phyloP scores from a whole-genome alignment of 2,888 invertebrate genomes.

The Carterocephalus palaemon region DNA sequence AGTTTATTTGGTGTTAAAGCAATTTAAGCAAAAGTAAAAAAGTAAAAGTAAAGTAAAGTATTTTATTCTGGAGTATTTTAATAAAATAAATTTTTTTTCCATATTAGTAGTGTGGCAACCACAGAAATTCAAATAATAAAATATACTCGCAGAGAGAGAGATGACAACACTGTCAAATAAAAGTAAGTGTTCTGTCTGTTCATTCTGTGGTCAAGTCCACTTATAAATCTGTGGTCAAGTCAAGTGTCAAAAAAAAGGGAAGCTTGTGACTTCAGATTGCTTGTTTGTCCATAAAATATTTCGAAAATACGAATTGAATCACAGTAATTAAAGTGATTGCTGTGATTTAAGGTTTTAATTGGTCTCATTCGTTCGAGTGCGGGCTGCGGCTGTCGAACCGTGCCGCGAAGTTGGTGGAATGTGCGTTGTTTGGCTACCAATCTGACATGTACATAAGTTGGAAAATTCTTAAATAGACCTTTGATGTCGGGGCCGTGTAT shows the following conservation, averaged over 20 bases:
- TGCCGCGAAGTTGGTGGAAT: constrained; percentile 42
- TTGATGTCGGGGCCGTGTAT: constrained; percentile 72
- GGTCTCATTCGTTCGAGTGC: constrained; percentile 27
- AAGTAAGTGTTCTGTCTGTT: too few species aligned
- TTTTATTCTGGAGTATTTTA: too few species aligned
- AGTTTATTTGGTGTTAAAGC: too few species aligned
- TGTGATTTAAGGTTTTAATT: constrained; percentile 33
- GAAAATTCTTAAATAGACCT: constrained; percentile 71
- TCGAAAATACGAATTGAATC: constrained; percentile 36
- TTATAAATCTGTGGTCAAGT: constrained; percentile 10
- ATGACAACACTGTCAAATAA: too few species aligned
- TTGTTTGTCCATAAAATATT: constrained; percentile 32
- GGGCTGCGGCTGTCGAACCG: constrained; percentile 35
- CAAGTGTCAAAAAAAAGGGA: constrained; percentile 33
- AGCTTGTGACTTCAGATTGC: constrained; percentile 32
- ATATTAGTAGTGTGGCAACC: too few species aligned
- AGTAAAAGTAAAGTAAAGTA: too few species aligned
- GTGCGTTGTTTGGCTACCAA: constrained; percentile 59
- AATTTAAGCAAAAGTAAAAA: too few species aligned
- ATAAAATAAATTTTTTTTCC: too few species aligned
- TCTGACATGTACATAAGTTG: constrained; percentile 62
- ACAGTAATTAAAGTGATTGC: constrained; percentile 33
- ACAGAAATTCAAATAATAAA: too few species aligned
- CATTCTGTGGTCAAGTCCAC: background rate
- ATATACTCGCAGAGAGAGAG: too few species aligned